phyloP scores from a whole-genome alignment of 2,113 vertebrate species.

The Ginglymostoma cirratum region DNA sequence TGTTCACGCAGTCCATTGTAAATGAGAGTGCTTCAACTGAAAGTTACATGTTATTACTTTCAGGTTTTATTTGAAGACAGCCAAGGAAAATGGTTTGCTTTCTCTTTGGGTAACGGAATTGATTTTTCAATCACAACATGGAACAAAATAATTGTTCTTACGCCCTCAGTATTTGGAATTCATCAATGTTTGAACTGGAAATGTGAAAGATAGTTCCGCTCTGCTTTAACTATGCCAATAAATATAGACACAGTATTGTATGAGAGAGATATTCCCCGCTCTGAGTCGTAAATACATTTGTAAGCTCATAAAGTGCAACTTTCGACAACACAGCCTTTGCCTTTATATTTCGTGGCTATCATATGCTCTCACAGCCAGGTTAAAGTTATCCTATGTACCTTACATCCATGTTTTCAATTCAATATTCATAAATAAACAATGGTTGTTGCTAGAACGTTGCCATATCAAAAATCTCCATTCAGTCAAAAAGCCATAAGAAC shows the following conservation, averaged over 20 bases:
- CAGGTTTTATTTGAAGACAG: background rate
- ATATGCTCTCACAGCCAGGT: background rate
- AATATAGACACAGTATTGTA: background rate
- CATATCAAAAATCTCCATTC: background rate
- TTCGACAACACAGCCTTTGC: background rate
- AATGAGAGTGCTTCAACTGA: background rate
- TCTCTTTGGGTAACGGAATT: background rate
- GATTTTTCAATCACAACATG: background rate
- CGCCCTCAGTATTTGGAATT: background rate
- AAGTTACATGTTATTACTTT: no score
- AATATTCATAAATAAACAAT: background rate
- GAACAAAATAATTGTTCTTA: background rate
- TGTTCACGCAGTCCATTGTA: background rate
- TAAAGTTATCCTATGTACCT: background rate
- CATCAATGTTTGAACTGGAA: background rate
- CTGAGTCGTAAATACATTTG: background rate
- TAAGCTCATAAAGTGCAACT: background rate
- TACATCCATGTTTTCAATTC: background rate
- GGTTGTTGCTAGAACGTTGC: background rate
- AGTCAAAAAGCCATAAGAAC: background rate
- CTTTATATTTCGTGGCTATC: background rate
- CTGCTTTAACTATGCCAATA: constrained; percentile 2
- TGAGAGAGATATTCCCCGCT: background rate
- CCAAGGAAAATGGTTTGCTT: background rate
- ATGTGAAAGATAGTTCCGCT: background rate